Evolutionary conservation across 2,797 vertebrate species (phyloP).

Genomic region (Delichon dasypus): DNA sequence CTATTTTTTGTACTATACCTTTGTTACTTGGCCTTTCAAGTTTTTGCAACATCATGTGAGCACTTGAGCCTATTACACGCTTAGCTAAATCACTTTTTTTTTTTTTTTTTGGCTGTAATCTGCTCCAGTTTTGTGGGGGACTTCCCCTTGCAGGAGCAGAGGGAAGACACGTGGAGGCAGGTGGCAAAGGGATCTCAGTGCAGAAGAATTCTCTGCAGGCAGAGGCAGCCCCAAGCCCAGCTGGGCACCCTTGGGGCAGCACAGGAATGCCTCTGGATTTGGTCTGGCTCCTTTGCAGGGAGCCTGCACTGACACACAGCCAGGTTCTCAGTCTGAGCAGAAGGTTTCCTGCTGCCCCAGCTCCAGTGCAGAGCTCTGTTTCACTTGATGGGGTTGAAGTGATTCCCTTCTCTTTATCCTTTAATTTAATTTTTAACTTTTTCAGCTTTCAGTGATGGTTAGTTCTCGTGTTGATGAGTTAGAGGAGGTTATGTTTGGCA

Average conservation of each 20-base stretch:
- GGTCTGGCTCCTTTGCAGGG: not conserved
- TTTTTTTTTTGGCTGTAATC: not conserved
- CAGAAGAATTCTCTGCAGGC: not conserved
- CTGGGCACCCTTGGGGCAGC: not conserved
- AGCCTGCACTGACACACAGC: not conserved
- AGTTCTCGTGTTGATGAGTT: not conserved
- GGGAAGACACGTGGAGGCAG: not conserved
- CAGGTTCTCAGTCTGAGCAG: not conserved
- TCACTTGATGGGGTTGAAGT: not conserved
- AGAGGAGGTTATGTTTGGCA: not conserved
- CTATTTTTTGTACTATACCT: not conserved
- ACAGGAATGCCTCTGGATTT: accelerated
- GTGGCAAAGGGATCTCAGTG: not conserved
- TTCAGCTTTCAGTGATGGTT: not conserved
- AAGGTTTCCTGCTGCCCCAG: not conserved
- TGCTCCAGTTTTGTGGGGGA: not conserved
- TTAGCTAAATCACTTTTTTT: not conserved
- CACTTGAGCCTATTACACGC: not conserved
- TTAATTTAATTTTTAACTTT: not conserved
- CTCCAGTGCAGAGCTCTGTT: not conserved
- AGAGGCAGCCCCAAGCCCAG: not conserved
- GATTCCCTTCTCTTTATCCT: not conserved
- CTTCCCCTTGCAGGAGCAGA: not conserved
- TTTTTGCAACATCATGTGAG: not conserved
- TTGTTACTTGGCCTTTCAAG: not conserved